Evolutionary conservation across 2,888 invertebrate genomes (phyloP), one percentile per base, ranked within the genome.

Genomic region (Volucella inflata): DNA sequence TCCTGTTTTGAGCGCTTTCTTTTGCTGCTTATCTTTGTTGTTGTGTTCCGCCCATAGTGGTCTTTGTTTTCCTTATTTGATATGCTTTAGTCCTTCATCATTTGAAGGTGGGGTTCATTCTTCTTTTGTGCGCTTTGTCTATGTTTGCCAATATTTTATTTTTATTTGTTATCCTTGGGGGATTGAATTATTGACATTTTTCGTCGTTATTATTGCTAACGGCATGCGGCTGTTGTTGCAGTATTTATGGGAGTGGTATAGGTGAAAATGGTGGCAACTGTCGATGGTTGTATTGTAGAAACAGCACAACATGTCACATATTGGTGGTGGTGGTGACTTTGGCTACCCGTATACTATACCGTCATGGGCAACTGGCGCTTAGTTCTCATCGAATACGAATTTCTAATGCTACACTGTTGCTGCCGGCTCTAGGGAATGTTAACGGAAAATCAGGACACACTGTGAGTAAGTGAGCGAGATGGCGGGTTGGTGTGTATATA

Each of bases 121-220:
- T 62, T 60, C 57, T 57, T 75, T 79, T 65, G 51, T 76, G 67
- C 62, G 67, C 62, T 68, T 68, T 62, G 85, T 81, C 85, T 77
- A 42, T 77, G 67, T 81, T 85, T 62, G 85, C 62, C 81, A 81
- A 81, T 85, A 81, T 81, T 85, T 80, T 76, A 81, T 81, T 85
- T 77, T 81, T 76, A 77, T 85, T 77, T 85, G 85, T 68, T 81
- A 71, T 81, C 85, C 80, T 85, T 57, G 60, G 72, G 80, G 72
- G 81, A 64, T 67, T 72, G 81, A 81, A 71, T 81, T 81, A 81
- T 81, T 85, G 81, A 77, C 81, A 72, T 77, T 81, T 85, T 80
- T 80, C 81, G 71, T 77, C 81, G 81, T 81, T 81, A 85, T 81
- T 81, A 85, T 85, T 81, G 85, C 85, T 81, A 72, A 71, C 75